Percentiles rank a stretch among this genome's conserved stretches.
Conservation (phyloP, 2,113 vertebrate genomes). For the Phalacrocorax aristotelis region DNA sequence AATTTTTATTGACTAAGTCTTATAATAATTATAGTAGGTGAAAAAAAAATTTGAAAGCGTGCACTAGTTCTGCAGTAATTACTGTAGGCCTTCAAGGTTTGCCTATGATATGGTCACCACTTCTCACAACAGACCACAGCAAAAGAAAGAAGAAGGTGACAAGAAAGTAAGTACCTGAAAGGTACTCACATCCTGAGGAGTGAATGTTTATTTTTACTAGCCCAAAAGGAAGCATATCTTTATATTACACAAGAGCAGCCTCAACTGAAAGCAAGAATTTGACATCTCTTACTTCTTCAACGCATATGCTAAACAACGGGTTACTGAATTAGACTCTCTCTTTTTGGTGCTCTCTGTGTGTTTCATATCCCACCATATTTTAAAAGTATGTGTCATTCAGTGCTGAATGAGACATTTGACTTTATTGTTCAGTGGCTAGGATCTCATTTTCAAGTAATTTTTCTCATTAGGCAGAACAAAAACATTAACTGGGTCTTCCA, state of each 20-base stretch:
- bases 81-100: background rate
- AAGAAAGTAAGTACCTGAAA: background rate
- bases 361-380: background rate
- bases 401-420: background rate
- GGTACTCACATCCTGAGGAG: background rate
- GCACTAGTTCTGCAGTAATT: background rate
- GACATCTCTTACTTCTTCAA: background rate
- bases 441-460: background rate
- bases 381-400: background rate
- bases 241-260: background rate
- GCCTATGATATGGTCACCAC: background rate
- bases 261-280: background rate
- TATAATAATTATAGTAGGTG: background rate
- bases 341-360: background rate
- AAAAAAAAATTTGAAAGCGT: background rate
- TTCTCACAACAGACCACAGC: background rate
- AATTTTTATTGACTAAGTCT: background rate
- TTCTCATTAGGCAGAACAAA: background rate
- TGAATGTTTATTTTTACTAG: background rate
- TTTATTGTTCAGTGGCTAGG: background rate
- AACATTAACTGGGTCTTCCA: background rate
- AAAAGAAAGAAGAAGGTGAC: background rate
- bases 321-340: background rate
- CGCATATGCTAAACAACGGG: background rate
- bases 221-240: background rate